Conservation (phyloP, 2,888 invertebrate genomes). For the Hipparchia semele region DNA sequence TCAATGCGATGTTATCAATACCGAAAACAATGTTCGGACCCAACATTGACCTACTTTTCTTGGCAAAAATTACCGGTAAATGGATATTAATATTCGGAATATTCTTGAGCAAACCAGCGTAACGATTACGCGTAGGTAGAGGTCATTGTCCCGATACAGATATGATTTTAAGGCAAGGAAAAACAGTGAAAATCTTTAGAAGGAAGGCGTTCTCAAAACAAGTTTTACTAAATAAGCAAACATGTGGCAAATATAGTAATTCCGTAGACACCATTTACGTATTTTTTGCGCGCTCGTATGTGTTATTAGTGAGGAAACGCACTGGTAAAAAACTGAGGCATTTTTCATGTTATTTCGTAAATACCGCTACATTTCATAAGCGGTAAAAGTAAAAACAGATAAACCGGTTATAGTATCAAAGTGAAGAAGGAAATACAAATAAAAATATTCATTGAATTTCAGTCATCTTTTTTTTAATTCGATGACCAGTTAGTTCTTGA, state of each 20-base stretch:
- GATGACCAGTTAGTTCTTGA: no score
- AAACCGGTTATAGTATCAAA: not conserved
- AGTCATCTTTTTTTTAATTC: no score
- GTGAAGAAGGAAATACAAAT: no score
- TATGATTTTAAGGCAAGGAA: not conserved
- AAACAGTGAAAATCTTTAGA: not conserved
- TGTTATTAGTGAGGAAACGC: not conserved
- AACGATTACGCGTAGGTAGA: slow-evolving; percentile 9
- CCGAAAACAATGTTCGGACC: slow-evolving; percentile 27
- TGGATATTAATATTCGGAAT: slow-evolving; percentile 21
- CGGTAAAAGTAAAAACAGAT: no score
- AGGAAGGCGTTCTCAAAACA: not conserved
- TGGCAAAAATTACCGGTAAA: slow-evolving; percentile 17
- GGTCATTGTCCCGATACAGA: slow-evolving; percentile 10
- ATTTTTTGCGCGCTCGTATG: not conserved
- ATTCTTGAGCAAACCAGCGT: slow-evolving; percentile 17
- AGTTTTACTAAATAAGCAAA: not conserved
- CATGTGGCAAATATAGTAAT: not conserved
- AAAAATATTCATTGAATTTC: no score
- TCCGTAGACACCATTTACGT: no score
- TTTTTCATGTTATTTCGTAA: not conserved
- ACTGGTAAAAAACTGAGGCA: not conserved
- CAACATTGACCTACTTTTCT: slow-evolving; percentile 32
- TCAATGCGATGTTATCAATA: slow-evolving; percentile 21
- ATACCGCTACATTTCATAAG: not conserved